A percentile compares a stretch with the other conserved stretches of the same genome.
phyloP scores from a whole-genome alignment of 1,140 invertebrate genomes.

The Acromyrmex echinatior region DNA sequence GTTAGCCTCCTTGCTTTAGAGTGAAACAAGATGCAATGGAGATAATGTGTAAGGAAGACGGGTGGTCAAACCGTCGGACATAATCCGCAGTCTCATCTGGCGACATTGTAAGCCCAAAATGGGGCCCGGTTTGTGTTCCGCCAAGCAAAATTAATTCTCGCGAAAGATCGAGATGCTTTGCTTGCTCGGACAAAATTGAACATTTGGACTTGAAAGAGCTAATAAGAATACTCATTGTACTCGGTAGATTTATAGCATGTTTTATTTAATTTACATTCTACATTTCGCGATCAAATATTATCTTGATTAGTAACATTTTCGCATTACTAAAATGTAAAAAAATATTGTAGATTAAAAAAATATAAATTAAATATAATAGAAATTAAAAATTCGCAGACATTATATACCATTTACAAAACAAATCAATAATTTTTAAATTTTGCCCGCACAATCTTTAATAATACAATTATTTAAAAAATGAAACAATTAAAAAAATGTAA shows the following conservation, averaged over 20 bases:
- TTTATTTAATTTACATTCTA: slow-evolving; percentile 36
- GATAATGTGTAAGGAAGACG: slow-evolving; percentile 52
- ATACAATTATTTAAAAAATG: neutral
- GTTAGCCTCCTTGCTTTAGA: slow-evolving; percentile 56
- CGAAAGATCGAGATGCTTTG: slow-evolving; percentile 53
- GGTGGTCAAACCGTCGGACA: slow-evolving; percentile 55
- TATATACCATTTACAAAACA: neutral
- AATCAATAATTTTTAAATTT: neutral
- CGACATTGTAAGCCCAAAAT: slow-evolving; percentile 56
- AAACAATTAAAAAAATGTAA: too few relatives aligned
- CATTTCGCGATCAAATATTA: neutral
- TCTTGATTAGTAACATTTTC: neutral
- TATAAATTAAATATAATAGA: neutral
- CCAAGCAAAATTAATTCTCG: slow-evolving; percentile 58
- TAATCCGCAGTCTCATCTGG: slow-evolving; percentile 62
- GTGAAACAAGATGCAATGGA: slow-evolving; percentile 58
- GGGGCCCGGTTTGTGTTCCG: neutral
- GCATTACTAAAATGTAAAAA: neutral
- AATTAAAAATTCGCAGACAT: neutral
- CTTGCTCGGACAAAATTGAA: slow-evolving; percentile 20
- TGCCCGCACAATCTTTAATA: neutral
- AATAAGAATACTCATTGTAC: slow-evolving; percentile 31
- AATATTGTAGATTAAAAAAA: neutral
- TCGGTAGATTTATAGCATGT: neutral
- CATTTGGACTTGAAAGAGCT: neutral